Percentiles rank a stretch among this genome's conserved stretches.
These are phyloP conservation scores for Euplexia lucipara DNA, from an alignment of 2,888 invertebrate species.

Conservation along the genomic window DNA sequence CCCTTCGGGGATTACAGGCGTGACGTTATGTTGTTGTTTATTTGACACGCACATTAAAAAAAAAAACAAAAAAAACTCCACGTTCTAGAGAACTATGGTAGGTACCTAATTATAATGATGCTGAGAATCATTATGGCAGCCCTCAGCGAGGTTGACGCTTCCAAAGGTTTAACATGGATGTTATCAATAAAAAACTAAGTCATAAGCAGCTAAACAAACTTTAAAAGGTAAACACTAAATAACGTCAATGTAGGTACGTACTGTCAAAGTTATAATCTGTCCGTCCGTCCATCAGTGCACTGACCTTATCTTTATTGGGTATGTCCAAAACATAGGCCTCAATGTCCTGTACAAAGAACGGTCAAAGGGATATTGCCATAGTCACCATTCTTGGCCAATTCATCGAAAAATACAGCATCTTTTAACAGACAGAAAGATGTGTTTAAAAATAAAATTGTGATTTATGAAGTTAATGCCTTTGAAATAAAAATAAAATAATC, in stretches of 20 bases:
- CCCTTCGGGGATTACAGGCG: too few relatives aligned
- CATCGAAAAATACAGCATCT: not conserved
- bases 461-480: constrained; percentile 26
- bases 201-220: not conserved
- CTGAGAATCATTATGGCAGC: not conserved
- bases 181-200: not conserved
- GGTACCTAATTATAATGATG: too few relatives aligned
- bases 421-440: constrained; percentile 3
- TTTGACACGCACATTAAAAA: too few relatives aligned
- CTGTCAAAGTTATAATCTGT: not conserved
- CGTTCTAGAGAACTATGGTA: too few relatives aligned
- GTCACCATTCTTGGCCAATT: not conserved
- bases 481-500: constrained; percentile 36
- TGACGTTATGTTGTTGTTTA: too few relatives aligned
- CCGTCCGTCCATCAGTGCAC: constrained; percentile 3
- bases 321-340: not conserved
- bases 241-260: constrained; percentile 9
- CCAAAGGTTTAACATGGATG: too few relatives aligned
- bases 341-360: not conserved
- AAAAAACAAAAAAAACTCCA: too few relatives aligned
- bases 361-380: constrained; percentile 19
- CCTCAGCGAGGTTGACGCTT: too few relatives aligned
- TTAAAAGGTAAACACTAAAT: constrained; percentile 6
- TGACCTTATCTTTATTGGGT: constrained; percentile 2
- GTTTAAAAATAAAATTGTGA: constrained; percentile 22